Evolutionary conservation across 2,888 invertebrate genomes (phyloP).

Genomic region (Exephanes ischioxanthus): DNA sequence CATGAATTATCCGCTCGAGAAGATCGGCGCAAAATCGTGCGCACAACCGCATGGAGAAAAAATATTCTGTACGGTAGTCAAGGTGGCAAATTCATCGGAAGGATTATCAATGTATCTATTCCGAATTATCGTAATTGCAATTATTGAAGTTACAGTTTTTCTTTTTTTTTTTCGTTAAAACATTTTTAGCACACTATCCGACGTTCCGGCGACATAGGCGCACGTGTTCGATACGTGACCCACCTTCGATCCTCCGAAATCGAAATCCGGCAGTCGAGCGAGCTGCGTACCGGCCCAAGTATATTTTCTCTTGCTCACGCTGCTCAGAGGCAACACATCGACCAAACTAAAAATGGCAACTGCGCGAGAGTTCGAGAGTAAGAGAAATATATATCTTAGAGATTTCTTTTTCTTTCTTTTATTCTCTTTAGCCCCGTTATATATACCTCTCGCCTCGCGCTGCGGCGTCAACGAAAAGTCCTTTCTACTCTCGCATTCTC

Average conservation of each 20-base stretch:
- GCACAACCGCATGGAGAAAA: neutral
- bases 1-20: neutral
- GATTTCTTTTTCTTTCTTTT: conserved; percentile 11
- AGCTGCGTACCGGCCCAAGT: neutral
- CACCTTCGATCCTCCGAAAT: conserved; percentile 2
- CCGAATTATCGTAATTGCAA: too few species aligned
- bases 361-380: conserved; percentile 24
- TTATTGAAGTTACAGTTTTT: neutral
- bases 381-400: conserved; percentile 5
- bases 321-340: conserved; percentile 9
- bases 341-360: conserved; percentile 59
- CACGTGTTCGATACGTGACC: conserved; percentile 3
- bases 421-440: neutral
- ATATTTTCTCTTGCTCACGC: conserved; percentile 18
- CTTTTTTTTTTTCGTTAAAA: neutral
- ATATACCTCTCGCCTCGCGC: neutral
- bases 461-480: conserved; percentile 9
- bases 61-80: neutral
- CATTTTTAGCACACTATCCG: neutral
- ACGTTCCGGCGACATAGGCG: neutral
- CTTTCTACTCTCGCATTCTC: conserved; percentile 42
- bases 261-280: neutral
- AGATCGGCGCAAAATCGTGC: neutral
- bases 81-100: neutral
- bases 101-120: neutral